Conservation (phyloP, 2,113 vertebrate species). For the Paradisaea rubra region DNA sequence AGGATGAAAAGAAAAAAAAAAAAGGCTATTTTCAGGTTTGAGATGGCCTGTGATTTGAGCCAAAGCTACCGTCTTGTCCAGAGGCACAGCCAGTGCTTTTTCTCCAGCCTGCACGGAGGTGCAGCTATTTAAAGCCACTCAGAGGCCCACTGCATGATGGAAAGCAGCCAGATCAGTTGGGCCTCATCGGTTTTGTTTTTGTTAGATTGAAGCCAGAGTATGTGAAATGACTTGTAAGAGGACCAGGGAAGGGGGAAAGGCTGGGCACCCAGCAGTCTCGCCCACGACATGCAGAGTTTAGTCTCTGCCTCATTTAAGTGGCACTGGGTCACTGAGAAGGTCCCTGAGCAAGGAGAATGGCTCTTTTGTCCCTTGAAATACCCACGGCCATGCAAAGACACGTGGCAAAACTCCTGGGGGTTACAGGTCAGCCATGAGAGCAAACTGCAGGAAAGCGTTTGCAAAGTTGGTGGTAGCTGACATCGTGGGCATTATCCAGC, state of each 20-base stretch:
- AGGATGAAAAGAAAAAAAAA: background rate
- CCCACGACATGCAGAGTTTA: background rate
- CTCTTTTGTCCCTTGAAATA: background rate
- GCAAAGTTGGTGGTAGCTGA: background rate
- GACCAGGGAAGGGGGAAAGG: conserved; percentile 1
- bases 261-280: background rate
- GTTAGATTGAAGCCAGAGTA: conserved; percentile 45
- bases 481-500: background rate
- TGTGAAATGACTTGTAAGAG: conserved; percentile 15
- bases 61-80: background rate
- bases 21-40: background rate
- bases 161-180: conserved; percentile 54
- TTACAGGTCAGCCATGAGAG: background rate
- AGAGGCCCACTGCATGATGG: conserved; percentile 24
- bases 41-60: background rate
- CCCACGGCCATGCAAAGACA: accelerated
- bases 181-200: conserved; percentile 15
- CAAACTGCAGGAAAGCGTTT: background rate
- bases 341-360: background rate
- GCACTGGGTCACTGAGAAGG: background rate
- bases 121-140: conserved; percentile 51
- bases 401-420: background rate
- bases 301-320: background rate
- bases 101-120: background rate
- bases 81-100: background rate